Conservation (phyloP, 92 coral and sea anemone genomes). For the Chrysogorgia sp. region DNA sequence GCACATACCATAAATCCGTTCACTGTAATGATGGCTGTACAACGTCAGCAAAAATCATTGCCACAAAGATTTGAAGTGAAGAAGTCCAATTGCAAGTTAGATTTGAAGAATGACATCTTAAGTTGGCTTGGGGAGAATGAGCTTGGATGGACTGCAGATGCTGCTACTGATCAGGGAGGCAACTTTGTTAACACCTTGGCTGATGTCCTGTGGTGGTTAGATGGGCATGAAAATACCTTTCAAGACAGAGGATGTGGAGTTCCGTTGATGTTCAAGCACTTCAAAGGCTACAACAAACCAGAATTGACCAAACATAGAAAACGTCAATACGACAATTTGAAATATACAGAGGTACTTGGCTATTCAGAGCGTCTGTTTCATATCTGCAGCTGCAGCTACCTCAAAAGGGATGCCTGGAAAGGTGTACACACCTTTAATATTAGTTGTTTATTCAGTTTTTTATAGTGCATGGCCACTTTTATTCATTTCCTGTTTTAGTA, state of each 20-base stretch:
- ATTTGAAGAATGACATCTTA: slow-evolving; percentile 60
- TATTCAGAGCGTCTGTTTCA: slow-evolving; percentile 44
- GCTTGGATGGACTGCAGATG: slow-evolving; percentile 62
- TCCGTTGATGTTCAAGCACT: slow-evolving; percentile 37
- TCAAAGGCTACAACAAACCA: slow-evolving; percentile 46
- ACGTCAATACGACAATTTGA: slow-evolving; percentile 30
- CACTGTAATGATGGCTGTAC: slow-evolving; percentile 44
- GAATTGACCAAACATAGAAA: slow-evolving; percentile 51
- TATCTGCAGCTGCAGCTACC: slow-evolving; percentile 39
- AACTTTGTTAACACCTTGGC: slow-evolving; percentile 41
- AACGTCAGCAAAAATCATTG: slow-evolving; percentile 37
- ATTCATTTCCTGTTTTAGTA: too few relatives aligned
- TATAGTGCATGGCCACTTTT: too few relatives aligned
- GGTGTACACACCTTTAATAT: neutral
- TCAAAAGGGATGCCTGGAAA: slow-evolving; percentile 51
- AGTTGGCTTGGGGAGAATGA: slow-evolving; percentile 63
- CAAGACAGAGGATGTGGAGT: slow-evolving; percentile 45
- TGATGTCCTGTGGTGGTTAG: slow-evolving; percentile 43
- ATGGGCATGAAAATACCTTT: slow-evolving; percentile 44
- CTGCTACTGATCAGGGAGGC: slow-evolving; percentile 42
- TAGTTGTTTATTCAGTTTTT: neutral
- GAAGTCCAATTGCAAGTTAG: slow-evolving; percentile 44
- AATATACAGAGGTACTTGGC: slow-evolving; percentile 29
- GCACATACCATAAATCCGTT: slow-evolving; percentile 8
- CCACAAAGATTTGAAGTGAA: slow-evolving; percentile 40